Conservation (phyloP, 2,888 invertebrate genomes). For the Leptinotarsa juncta region DNA sequence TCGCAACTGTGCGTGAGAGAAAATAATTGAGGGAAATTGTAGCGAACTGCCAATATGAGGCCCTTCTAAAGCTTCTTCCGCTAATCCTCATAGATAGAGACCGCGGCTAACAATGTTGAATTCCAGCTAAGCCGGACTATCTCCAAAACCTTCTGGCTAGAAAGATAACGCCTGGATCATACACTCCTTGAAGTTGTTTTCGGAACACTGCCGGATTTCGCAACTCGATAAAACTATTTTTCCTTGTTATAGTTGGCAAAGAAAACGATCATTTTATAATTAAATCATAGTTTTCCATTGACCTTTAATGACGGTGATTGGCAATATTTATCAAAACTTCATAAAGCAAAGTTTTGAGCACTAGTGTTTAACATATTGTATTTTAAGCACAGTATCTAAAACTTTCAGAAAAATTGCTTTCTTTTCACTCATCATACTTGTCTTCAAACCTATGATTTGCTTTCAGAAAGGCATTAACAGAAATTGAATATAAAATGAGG, state of each 20-base stretch:
- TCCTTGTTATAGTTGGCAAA: neutral
- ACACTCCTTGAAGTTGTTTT: slow-evolving; percentile 50
- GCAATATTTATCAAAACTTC: too few relatives aligned
- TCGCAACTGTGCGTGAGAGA: neutral
- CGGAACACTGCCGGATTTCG: slow-evolving; percentile 44
- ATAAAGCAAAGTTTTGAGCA: too few relatives aligned
- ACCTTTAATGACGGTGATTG: too few relatives aligned
- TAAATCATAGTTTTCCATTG: too few relatives aligned
- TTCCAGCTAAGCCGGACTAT: slow-evolving; percentile 49
- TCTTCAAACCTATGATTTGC: too few relatives aligned
- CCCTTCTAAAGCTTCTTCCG: slow-evolving; percentile 32
- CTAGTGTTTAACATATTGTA: too few relatives aligned
- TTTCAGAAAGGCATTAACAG: too few relatives aligned
- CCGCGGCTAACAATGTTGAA: slow-evolving; percentile 51
- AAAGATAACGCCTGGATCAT: slow-evolving; percentile 54
- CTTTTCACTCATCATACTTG: too few relatives aligned
- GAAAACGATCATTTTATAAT: neutral
- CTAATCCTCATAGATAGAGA: slow-evolving; percentile 47
- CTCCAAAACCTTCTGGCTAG: slow-evolving; percentile 50
- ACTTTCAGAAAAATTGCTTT: too few relatives aligned
- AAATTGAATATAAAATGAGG: too few relatives aligned
- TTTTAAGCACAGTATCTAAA: too few relatives aligned
- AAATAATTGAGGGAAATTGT: slow-evolving; percentile 21
- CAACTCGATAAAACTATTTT: neutral
- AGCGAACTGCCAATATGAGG: slow-evolving; percentile 32